Percentiles rank a stretch among this genome's conserved stretches.
Conservation (phyloP, 2,797 vertebrate genomes). For the Dendrocincla fuliginosa region DNA sequence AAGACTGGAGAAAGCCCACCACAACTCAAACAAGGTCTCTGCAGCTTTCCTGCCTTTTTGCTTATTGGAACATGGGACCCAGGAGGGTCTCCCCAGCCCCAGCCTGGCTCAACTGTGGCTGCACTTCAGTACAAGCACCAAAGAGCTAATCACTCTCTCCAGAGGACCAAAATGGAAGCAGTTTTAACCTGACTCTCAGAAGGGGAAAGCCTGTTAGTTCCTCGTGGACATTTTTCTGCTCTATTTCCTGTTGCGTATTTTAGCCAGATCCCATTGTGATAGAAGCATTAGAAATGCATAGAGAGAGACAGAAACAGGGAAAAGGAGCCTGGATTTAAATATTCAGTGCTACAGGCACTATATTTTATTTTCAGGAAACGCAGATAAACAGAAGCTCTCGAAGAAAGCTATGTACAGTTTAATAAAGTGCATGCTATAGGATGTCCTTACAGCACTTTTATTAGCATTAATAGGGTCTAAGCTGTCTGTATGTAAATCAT, state of each 20-base stretch:
- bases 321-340: conserved; percentile 56
- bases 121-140: background rate
- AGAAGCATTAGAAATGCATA: conserved; percentile 65
- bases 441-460: conserved; percentile 44
- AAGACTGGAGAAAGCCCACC: background rate
- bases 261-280: conserved; percentile 29
- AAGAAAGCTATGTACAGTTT: conserved; percentile 41
- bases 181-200: background rate
- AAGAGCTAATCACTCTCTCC: background rate
- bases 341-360: conserved; percentile 45
- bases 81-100: background rate
- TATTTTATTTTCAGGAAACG: conserved; percentile 41
- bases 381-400: conserved; percentile 28
- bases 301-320: conserved; percentile 11
- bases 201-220: background rate
- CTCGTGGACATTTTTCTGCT: conserved; percentile 31
- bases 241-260: conserved; percentile 49
- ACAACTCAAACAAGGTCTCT: background rate
- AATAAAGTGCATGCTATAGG: conserved; percentile 43
- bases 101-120: background rate
- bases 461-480: conserved; percentile 42
- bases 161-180: background rate
- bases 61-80: background rate
- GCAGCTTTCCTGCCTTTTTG: background rate
- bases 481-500: conserved; percentile 54